Evolutionary conservation across 2,113 vertebrate species (phyloP), one percentile per base, ranked within the genome.

Genomic region (Elachura formosa): DNA sequence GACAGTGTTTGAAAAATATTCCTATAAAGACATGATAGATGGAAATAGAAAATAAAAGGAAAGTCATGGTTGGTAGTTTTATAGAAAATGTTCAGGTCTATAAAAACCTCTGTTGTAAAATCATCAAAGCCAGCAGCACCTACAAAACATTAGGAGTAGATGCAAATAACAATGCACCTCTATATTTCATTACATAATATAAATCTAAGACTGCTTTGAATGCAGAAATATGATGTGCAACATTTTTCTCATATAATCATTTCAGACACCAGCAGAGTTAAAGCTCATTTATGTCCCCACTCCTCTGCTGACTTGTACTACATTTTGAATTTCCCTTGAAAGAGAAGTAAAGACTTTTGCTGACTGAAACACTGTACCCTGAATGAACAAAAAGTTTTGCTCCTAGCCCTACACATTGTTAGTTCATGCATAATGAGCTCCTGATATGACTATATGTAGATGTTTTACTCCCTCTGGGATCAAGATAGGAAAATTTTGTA

Each of bases 1-100:
- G 91, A 86, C 54, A 91, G 41, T 21, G 20, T 89, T 95, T 93
- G 59, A 93, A 93, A 96, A 90, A 91, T 72, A 78, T 14, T 87
- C 49, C 89, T 84, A 81, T 93, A 95, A 95, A 92, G 26, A 85
- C 45, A 54, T 23, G 52, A 91, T 22, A 88, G 49, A 87, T 0
- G 8, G 72, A 95, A 89, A 93, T 15, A 80, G 72, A 89, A 80
- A 93, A 83, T 74, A 88, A 84, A 86, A 87, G 64, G 62, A 75
- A 77, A 69, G 41, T 49, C 25, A 71, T 52, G 61, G 75, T 56
- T 82, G 24, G n/a, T 84, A n/a, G 54, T 67, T 92, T 92, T 82
- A 91, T 76, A 83, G 76, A 91, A 91, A 73, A 79, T 33, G 54
- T 48, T 74, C 66, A 66, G n/a, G 52, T 75, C 78, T 71, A 75